Percentiles rank a stretch among this genome's conserved stretches.
Evolutionary conservation across 2,888 invertebrate species (phyloP).

Genomic region (Euplagia quadripunctaria): DNA sequence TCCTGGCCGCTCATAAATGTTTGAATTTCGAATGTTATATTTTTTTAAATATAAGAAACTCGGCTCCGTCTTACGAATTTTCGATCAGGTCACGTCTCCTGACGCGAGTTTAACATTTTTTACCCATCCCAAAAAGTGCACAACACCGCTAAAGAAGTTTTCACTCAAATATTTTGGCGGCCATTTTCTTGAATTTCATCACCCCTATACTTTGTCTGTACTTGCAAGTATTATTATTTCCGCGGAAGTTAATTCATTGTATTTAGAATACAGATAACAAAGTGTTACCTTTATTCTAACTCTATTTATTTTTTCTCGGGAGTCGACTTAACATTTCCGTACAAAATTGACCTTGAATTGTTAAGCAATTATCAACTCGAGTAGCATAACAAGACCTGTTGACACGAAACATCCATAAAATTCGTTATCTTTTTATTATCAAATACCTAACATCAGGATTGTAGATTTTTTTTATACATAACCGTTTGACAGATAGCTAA

Average conservation of each 20-base stretch:
- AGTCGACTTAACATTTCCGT: conserved; percentile 1
- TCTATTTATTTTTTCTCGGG: neutral
- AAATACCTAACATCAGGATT: neutral
- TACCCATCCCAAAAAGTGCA: no score
- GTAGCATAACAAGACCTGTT: neutral
- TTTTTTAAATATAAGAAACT: no score
- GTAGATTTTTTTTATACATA: neutral
- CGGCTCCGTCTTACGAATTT: no score
- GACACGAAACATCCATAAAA: neutral
- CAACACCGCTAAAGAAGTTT: no score
- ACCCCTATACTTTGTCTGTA: neutral
- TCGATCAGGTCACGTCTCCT: no score
- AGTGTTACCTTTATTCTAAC: no score
- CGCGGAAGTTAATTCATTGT: neutral
- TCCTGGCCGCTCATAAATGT: no score
- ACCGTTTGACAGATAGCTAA: neutral
- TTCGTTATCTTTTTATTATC: neutral
- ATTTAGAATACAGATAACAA: neutral
- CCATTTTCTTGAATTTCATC: neutral
- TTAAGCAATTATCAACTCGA: conserved; percentile 9
- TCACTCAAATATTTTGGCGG: no score
- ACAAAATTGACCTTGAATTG: conserved; percentile 13
- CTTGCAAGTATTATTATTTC: neutral
- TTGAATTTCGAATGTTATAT: no score
- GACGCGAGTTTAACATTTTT: no score